A percentile compares a stretch with the other conserved stretches of the same genome.
These are phyloP conservation scores for Pomacea maculata DNA, from an alignment of 1,140 invertebrate species.

Conservation along the genomic window DNA sequence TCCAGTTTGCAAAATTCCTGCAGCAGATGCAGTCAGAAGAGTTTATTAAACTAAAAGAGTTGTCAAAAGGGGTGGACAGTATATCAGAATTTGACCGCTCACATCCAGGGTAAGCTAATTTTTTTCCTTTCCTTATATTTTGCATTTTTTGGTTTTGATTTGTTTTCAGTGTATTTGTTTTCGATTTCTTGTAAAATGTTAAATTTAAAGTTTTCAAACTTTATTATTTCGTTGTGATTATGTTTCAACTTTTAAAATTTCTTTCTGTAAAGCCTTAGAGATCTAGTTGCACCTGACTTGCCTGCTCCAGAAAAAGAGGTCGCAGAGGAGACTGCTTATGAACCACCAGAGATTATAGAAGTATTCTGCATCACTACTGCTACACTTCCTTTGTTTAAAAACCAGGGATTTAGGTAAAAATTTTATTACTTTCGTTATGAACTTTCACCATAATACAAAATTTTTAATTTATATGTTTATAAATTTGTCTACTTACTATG, in stretches of 20 bases:
- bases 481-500: too few relatives aligned
- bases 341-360: constrained; percentile 73
- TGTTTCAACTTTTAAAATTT: neutral
- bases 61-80: constrained; percentile 79
- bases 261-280: constrained; percentile 29
- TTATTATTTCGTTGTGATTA: neutral
- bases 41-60: constrained; percentile 75
- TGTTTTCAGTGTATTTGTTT: neutral
- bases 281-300: constrained; percentile 30
- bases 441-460: too few relatives aligned
- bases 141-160: neutral
- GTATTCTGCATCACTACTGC: constrained; percentile 76
- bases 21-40: constrained; percentile 71
- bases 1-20: constrained; percentile 74
- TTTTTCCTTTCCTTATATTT: neutral
- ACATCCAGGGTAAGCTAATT: constrained; percentile 44
- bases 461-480: too few relatives aligned
- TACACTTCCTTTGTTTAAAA: constrained; percentile 73
- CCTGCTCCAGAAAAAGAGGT: constrained; percentile 19
- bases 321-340: constrained; percentile 54
- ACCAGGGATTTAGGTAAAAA: constrained; percentile 2
- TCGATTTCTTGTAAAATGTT: neutral
- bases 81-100: constrained; percentile 64
- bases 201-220: neutral
- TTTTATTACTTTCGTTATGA: too few relatives aligned